Percentiles rank a stretch among this genome's conserved stretches.
Conservation (phyloP, 2,797 vertebrate genomes). For the Cirrhinus mrigala region DNA sequence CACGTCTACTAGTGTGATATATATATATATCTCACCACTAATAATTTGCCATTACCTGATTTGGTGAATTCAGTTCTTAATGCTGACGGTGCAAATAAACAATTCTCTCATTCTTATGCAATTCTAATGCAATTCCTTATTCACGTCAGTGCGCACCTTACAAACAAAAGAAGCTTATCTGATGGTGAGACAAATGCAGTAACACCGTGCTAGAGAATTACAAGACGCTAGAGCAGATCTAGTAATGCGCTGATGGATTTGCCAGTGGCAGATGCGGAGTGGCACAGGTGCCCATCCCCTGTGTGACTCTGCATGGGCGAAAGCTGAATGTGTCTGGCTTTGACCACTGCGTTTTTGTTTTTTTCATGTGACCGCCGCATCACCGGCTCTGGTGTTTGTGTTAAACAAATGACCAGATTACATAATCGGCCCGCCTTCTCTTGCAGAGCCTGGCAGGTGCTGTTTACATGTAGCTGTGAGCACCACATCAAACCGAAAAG, state of each 20-base stretch:
- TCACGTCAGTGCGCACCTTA: background rate
- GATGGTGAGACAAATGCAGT: slow-evolving; percentile 6
- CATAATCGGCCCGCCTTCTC: slow-evolving; percentile 44
- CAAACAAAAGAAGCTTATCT: slow-evolving; percentile 22
- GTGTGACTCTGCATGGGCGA: slow-evolving; percentile 14
- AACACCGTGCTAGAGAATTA: slow-evolving; percentile 50
- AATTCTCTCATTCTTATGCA: background rate
- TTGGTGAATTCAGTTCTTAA: background rate
- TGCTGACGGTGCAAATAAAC: background rate
- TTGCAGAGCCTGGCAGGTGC: slow-evolving; percentile 51
- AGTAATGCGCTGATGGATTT: slow-evolving; percentile 41
- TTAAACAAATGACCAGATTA: slow-evolving; percentile 52
- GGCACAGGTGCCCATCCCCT: slow-evolving; percentile 19
- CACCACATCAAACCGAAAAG: slow-evolving; percentile 47
- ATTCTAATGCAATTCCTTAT: background rate
- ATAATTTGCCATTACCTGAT: background rate
- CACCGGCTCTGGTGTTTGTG: slow-evolving; percentile 48
- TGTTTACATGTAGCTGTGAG: slow-evolving; percentile 59
- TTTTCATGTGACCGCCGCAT: slow-evolving; percentile 1
- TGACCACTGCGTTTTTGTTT: slow-evolving; percentile 5
- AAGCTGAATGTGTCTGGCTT: slow-evolving; percentile 24
- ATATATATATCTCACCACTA: background rate
- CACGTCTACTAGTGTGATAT: no score
- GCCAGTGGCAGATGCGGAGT: slow-evolving; percentile 22
- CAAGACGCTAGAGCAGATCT: slow-evolving; percentile 45